Percentiles rank a stretch among this genome's conserved stretches.
Evolutionary conservation across 1,140 invertebrate species (phyloP).

Genomic region (Polypedilum vanderplanki): DNA sequence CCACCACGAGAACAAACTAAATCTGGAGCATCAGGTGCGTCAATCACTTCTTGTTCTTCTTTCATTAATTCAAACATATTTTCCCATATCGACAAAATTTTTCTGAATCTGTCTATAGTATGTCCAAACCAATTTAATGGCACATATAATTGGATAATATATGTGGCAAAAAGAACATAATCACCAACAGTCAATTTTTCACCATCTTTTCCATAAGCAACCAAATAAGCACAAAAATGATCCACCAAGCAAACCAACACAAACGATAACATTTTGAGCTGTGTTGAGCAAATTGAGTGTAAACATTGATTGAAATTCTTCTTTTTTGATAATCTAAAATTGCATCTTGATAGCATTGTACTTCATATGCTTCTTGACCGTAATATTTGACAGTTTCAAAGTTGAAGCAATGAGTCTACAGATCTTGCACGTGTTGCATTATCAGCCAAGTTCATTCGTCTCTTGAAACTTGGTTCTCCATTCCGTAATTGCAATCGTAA

Average conservation of each 20-base stretch:
- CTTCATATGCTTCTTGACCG: slow-evolving; percentile 85
- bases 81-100: slow-evolving; percentile 98
- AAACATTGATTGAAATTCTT: slow-evolving; percentile 80
- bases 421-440: slow-evolving; percentile 85
- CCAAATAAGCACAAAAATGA: slow-evolving; percentile 86
- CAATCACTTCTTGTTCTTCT: slow-evolving; percentile 78
- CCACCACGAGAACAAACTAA: slow-evolving; percentile 64
- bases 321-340: slow-evolving; percentile 75
- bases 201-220: slow-evolving; percentile 48
- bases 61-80: slow-evolving; percentile 96
- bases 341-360: slow-evolving; percentile 70
- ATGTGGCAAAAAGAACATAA: slow-evolving; percentile 90
- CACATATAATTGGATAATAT: slow-evolving; percentile 92
- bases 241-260: slow-evolving; percentile 72
- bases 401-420: slow-evolving; percentile 93
- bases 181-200: slow-evolving; percentile 76
- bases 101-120: slow-evolving; percentile 96
- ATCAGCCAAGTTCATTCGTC: slow-evolving; percentile 87
- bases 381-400: slow-evolving; percentile 99
- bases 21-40: slow-evolving; percentile 67
- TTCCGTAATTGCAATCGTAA: slow-evolving; percentile 84
- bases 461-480: slow-evolving; percentile 92
- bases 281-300: slow-evolving; percentile 85
- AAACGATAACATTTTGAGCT: slow-evolving; percentile 85
- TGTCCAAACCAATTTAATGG: slow-evolving; percentile 98